These are phyloP conservation scores for Therioaphis trifolii DNA, from an alignment of 2,888 invertebrate genomes.

Conservation along the genomic window DNA sequence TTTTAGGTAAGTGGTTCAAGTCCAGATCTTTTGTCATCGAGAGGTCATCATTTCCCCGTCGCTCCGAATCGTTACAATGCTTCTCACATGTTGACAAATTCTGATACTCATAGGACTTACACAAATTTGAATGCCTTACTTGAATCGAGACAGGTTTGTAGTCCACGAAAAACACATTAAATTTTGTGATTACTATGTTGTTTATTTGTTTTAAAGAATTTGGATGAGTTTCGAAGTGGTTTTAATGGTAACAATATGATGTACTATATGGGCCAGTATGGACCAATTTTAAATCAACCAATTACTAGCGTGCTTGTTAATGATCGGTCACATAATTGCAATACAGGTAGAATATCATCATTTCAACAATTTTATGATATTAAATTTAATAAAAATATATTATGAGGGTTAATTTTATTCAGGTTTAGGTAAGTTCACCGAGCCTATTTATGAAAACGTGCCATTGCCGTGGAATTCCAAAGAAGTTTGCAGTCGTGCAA, in stretches of 20 bases:
- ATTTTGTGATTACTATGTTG: conserved; percentile 2
- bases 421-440: conserved; percentile 67
- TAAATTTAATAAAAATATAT: background rate
- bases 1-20: conserved; percentile 74
- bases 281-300: conserved; percentile 59
- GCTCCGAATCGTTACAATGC: conserved; percentile 58
- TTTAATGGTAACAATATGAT: conserved; percentile 66
- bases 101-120: conserved; percentile 77
- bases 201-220: conserved; percentile 52
- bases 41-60: conserved; percentile 68
- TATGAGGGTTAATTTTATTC: background rate
- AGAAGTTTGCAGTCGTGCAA: conserved; percentile 71
- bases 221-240: conserved; percentile 66
- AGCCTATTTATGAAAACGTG: conserved; percentile 86
- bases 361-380: background rate
- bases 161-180: background rate
- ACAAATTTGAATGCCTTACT: conserved; percentile 77
- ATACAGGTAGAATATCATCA: background rate
- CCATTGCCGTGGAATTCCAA: conserved; percentile 75
- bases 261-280: conserved; percentile 65
- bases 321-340: conserved; percentile 42
- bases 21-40: conserved; percentile 81
- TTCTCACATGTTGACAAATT: conserved; percentile 68
- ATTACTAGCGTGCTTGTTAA: conserved; percentile 41
- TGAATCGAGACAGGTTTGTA: conserved; percentile 66